phyloP scores from a whole-genome alignment of 2,113 vertebrate genomes.

The Bos javanicus region DNA sequence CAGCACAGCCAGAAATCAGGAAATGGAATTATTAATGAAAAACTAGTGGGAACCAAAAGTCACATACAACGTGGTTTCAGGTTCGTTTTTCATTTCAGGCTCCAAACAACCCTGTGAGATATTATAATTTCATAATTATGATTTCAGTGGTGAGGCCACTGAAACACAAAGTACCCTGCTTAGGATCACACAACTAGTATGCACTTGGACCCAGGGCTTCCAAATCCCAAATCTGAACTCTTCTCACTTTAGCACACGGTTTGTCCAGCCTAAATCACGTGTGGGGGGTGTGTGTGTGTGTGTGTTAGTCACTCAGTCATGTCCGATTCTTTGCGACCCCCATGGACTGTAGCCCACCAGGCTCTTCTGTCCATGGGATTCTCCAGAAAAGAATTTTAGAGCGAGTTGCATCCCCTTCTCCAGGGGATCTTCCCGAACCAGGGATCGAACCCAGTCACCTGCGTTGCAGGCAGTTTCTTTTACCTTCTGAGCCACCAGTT shows the following conservation, averaged over 20 bases:
- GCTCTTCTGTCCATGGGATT: neutral
- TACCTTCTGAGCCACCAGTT: neutral
- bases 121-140: neutral
- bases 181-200: neutral
- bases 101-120: neutral
- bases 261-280: neutral
- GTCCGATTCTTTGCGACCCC: neutral
- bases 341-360: neutral
- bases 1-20: neutral
- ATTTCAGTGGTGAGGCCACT: neutral
- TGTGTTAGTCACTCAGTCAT: neutral
- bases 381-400: neutral
- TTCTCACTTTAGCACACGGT: neutral
- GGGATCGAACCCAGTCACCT: rapidly evolving
- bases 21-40: neutral
- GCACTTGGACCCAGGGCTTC: neutral
- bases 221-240: neutral
- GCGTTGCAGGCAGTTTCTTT: neutral
- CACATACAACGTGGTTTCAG: neutral
- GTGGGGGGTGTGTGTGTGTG: neutral
- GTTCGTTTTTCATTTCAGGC: neutral
- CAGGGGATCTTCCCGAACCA: neutral
- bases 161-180: neutral
- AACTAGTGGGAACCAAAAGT: neutral
- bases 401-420: neutral